Base-by-base conservation (phyloP, 2,797 vertebrate species). In the Enteromius viviparus region DNA sequence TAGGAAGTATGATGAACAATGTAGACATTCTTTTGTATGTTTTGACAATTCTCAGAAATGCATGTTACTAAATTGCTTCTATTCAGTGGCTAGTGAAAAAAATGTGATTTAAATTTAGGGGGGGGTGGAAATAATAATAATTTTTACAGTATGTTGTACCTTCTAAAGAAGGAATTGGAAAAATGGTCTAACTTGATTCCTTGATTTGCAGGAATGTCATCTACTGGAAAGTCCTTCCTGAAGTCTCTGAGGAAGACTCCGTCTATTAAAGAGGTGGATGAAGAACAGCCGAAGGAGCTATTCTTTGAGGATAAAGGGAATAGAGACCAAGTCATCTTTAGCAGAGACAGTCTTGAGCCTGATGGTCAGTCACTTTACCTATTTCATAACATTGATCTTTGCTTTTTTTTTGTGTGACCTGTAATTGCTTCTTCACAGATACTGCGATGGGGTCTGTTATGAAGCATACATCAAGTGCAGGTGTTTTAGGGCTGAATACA, bases 401-500 rank as follows among this genome's bases (percentile, higher is more conserved):
- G 7, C 5, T 77, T 14, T 82, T 40, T 55, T 64, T 40, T 6
- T 37, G 6, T 26, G 42, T 74, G 49, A 84, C 19, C 34, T 32
- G 11, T 58, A 53, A 32, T 40, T 26, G 32, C 29, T 82, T 78
- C 6, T 6, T 45, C 87, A 81, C 89, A 95, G 95, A 94, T 82
- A 91, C 91, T 1, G 49, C 93, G 80, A 65, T 93, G 84, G 89
- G 89, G 26, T 94, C 93, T 83, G 94, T 92, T 17, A 87, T 92
- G 74, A 90, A 47, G 45, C 45, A 47, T 47, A 14, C 84, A 84
- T 90, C 81, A 58, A 92, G 79, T 78, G 3, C 80, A 0, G 0
- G 85, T 0, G 90, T 68, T 68, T 21, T 90, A 86, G 96, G 96
- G 66, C 66, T 97, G 90, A 96, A 98, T 90, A 97, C 95, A 10